These are phyloP conservation scores for Halocaridina rubra DNA, from an alignment of 2,888 invertebrate species.

Conservation along the genomic window DNA sequence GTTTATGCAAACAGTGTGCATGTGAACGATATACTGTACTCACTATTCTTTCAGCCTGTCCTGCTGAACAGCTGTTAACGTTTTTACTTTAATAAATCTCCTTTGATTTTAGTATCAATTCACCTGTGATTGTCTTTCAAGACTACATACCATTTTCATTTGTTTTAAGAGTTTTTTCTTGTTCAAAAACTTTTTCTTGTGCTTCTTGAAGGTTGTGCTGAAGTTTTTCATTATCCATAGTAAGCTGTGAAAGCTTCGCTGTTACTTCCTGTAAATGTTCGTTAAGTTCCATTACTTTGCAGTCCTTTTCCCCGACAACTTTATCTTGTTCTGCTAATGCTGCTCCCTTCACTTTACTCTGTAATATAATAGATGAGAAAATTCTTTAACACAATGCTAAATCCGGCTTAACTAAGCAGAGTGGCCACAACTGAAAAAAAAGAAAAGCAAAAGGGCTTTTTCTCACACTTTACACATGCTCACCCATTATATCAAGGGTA, in stretches of 20 bases:
- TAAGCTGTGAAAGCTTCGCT: constrained; percentile 27
- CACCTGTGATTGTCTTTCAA: neutral
- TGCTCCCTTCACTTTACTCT: constrained; percentile 43
- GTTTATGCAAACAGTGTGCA: too few species aligned
- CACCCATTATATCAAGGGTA: too few species aligned
- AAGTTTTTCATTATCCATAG: constrained; percentile 27
- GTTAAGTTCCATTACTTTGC: constrained; percentile 8
- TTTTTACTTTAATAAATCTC: too few species aligned
- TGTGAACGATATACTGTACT: too few species aligned
- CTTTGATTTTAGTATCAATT: neutral
- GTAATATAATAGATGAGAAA: neutral
- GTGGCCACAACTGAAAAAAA: too few species aligned
- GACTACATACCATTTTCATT: constrained; percentile 37
- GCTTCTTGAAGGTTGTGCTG: constrained; percentile 6
- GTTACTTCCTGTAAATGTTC: constrained; percentile 25
- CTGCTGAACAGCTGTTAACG: neutral
- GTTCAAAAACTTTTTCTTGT: constrained; percentile 23
- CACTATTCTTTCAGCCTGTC: neutral
- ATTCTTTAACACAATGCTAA: too few species aligned
- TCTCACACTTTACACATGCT: too few species aligned
- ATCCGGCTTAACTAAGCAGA: too few species aligned
- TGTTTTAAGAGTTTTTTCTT: constrained; percentile 39
- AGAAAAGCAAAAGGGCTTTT: too few species aligned
- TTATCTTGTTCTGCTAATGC: constrained; percentile 45
- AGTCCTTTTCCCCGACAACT: constrained; percentile 28